Evolutionary conservation across 2,888 invertebrate genomes (phyloP).

Genomic region (Diabrotica balteata): DNA sequence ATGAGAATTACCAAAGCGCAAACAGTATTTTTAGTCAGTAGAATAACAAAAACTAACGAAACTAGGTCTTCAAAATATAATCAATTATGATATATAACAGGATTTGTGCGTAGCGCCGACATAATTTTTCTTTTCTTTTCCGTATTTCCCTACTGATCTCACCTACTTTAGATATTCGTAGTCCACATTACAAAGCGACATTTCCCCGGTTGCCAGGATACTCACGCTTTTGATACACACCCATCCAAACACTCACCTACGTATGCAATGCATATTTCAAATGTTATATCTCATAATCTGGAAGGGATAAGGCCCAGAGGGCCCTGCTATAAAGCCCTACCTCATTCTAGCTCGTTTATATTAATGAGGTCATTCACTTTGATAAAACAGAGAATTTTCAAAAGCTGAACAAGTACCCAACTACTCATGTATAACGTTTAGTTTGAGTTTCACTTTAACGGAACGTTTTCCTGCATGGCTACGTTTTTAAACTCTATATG

Average conservation of each 20-base stretch:
- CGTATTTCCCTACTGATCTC: neutral
- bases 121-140: neutral
- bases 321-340: slow-evolving; percentile 43
- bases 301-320: slow-evolving; percentile 44
- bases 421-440: slow-evolving; percentile 17
- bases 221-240: slow-evolving; percentile 27
- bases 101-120: too few species aligned
- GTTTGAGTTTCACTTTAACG: slow-evolving; percentile 13
- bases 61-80: too few species aligned
- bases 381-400: slow-evolving; percentile 40
- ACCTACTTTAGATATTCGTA: neutral
- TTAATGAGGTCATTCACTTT: slow-evolving; percentile 51
- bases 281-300: slow-evolving; percentile 50
- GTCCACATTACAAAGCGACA: slow-evolving; percentile 8
- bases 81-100: too few species aligned
- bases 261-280: slow-evolving; percentile 49
- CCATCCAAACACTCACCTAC: slow-evolving; percentile 29
- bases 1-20: too few species aligned
- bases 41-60: too few species aligned
- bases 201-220: slow-evolving; percentile 15
- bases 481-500: slow-evolving; percentile 10
- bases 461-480: slow-evolving; percentile 6
- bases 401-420: slow-evolving; percentile 29
- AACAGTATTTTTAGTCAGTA: too few species aligned
- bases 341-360: slow-evolving; percentile 48